Conservation (phyloP, 2,113 vertebrate species). For the Manacus vitellinus region DNA sequence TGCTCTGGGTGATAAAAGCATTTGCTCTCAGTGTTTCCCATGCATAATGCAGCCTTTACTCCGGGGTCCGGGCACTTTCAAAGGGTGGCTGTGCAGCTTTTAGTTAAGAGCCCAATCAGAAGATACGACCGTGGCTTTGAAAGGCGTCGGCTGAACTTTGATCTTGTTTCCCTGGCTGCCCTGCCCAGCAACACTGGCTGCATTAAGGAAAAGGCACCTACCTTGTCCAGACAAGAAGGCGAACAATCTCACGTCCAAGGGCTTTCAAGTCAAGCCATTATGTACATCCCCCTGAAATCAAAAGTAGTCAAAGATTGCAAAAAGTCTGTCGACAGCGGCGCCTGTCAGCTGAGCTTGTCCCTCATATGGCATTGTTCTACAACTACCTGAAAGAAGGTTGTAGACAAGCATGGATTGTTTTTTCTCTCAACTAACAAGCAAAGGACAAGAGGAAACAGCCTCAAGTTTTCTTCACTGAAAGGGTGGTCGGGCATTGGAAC, state of each 20-base stretch:
- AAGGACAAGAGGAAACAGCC: neutral
- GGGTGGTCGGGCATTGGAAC: neutral
- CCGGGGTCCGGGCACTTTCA: neutral
- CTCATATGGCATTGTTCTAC: neutral
- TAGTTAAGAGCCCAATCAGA: constrained; percentile 36
- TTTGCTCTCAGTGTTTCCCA: constrained; percentile 9
- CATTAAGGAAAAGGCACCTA: neutral
- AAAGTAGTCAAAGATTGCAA: neutral
- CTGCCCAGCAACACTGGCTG: neutral
- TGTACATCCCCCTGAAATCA: neutral
- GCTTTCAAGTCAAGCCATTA: neutral
- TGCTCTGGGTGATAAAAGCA: neutral
- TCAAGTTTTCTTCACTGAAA: neutral
- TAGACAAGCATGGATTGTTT: neutral
- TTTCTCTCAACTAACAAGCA: neutral
- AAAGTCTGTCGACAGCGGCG: rapidly evolving
- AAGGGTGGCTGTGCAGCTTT: neutral
- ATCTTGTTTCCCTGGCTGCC: neutral
- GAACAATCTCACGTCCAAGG: neutral
- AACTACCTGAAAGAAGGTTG: neutral
- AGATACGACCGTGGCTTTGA: neutral
- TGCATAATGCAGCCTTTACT: neutral
- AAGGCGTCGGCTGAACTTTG: constrained; percentile 11
- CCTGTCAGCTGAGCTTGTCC: neutral
- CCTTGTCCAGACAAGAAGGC: neutral